Base-by-base conservation (phyloP, 2,888 invertebrate genomes). In the Calliphora vomitoria region DNA sequence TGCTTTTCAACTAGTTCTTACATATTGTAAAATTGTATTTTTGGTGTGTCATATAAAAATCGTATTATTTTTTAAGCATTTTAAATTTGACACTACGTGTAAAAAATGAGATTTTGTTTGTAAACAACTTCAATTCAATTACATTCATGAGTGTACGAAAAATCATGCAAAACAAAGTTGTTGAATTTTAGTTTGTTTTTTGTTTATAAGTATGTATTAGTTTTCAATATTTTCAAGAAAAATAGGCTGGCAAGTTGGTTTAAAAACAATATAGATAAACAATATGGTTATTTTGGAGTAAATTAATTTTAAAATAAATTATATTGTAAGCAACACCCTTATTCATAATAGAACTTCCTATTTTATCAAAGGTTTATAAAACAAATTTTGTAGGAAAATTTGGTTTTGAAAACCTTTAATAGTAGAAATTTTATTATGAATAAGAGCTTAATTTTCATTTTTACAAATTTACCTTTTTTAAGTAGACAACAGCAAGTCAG, bases 101-200 rank as follows among this genome's bases (percentile, higher is more conserved):
- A 72, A 58, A 44, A 68, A 79, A 68, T 58, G 53, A 68, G 58
- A 31, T 69, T 79, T 8, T 44, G 44, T 44, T 68, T 76, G 10
- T 31, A 31, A 64, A 68, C 15, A 79, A 68, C 68, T 79, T 79
- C 58, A 58, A 66, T 68, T 66, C 55, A 69, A 79, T 79, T 79
- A 69, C 68, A 68, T 58, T 79, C 79, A 62, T 80, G 79, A 69
- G 50, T 69, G 13, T 50, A 20, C 41, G 41, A 31, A 80, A 76
- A 53, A 55, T 72, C 13, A 35, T n/a, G 15, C 15, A 60, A 60
- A 60, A 60, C 60, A 35, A 60, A 15, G 60, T 60, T 60, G 60
- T 35, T 60, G 15, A 15, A 60, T 60, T 60, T 60, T 58, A 4
- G 58, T 25, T 25, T 58, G 25, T 25, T 25, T 25, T 25, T 25